These are phyloP conservation scores for Tinea trinotella DNA, from an alignment of 2,888 invertebrate species.

Conservation along the genomic window DNA sequence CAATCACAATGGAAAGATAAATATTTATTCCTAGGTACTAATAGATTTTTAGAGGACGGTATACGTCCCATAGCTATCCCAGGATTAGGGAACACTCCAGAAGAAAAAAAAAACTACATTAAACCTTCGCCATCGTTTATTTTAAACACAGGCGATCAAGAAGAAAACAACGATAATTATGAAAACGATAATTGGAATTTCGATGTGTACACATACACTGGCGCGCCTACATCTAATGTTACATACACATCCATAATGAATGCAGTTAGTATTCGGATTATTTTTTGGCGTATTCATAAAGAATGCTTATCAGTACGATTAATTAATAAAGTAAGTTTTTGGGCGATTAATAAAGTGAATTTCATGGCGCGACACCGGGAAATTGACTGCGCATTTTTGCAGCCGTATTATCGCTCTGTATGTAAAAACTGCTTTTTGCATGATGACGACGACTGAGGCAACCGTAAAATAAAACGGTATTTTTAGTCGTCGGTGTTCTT, in stretches of 20 bases:
- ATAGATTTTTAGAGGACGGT: slow-evolving; percentile 42
- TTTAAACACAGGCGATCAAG: background rate
- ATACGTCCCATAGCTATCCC: slow-evolving; percentile 38
- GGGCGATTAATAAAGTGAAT: too few relatives aligned
- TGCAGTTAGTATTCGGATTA: slow-evolving; percentile 20
- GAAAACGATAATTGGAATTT: slow-evolving; percentile 8
- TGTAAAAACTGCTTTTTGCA: too few relatives aligned
- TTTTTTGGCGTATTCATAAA: too few relatives aligned
- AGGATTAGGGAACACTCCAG: slow-evolving; percentile 32
- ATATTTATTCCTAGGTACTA: slow-evolving; percentile 68
- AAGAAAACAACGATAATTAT: background rate
- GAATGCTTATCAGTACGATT: too few relatives aligned
- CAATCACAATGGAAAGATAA: slow-evolving; percentile 63
- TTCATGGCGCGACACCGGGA: too few relatives aligned
- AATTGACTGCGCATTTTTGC: too few relatives aligned
- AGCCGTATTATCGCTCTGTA: too few relatives aligned
- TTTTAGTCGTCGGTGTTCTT: too few relatives aligned
- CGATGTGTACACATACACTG: slow-evolving; percentile 25
- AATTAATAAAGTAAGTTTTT: too few relatives aligned
- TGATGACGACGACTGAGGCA: too few relatives aligned
- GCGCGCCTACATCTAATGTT: slow-evolving; percentile 26
- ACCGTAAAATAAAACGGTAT: too few relatives aligned
- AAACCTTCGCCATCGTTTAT: background rate
- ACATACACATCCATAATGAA: slow-evolving; percentile 26
- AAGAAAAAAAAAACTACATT: background rate